Percentiles rank a stretch among this genome's conserved stretches.
These are phyloP conservation scores for Festucalex cinctus DNA, from an alignment of 2,113 vertebrate species.

Conservation along the genomic window DNA sequence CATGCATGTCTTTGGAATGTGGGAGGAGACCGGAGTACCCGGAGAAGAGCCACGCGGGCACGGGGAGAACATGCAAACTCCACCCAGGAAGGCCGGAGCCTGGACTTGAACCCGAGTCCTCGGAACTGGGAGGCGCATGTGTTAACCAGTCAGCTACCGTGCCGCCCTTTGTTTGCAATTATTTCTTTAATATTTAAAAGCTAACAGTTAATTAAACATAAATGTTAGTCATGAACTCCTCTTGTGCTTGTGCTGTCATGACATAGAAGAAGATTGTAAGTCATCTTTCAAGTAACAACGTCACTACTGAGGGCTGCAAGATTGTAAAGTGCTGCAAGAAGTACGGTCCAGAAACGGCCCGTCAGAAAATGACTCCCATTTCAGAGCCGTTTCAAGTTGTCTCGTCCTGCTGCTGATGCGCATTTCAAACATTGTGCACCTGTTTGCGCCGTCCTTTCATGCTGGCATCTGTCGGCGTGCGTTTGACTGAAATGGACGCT, in stretches of 20 bases:
- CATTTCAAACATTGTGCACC: constrained; percentile 63
- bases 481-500: constrained; percentile 68
- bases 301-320: background rate
- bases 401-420: constrained; percentile 25
- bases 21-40: too few species aligned
- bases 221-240: background rate
- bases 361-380: constrained; percentile 27
- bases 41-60: too few species aligned
- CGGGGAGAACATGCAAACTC: too few species aligned
- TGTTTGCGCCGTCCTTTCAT: constrained; percentile 61
- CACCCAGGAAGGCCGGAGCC: too few species aligned
- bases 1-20: too few species aligned
- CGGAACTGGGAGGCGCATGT: too few species aligned
- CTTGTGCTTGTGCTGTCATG: background rate
- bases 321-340: background rate
- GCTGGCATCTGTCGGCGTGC: constrained; percentile 54
- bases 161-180: too few species aligned
- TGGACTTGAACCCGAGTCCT: too few species aligned
- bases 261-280: background rate
- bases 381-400: constrained; percentile 24
- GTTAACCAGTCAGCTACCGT: too few species aligned
- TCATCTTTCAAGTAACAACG: background rate
- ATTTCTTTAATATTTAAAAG: too few species aligned
- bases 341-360: constrained; percentile 9
- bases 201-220: too few species aligned